These are phyloP conservation scores for Rhea americana DNA, from an alignment of 2,113 vertebrate genomes.

Conservation along the genomic window DNA sequence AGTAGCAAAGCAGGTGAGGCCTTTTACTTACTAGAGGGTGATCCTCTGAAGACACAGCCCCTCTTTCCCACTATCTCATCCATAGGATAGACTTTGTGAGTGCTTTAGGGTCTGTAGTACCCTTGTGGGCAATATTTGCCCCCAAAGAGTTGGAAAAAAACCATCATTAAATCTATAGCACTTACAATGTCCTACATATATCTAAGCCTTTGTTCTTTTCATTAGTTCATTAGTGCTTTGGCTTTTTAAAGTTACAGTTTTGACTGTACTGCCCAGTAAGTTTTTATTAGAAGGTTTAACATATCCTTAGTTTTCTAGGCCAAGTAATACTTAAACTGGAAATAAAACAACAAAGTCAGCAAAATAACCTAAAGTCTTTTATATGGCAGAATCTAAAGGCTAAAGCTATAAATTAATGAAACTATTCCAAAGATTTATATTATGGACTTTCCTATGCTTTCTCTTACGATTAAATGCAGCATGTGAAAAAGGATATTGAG, in stretches of 20 bases:
- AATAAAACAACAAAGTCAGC: slow-evolving; percentile 73
- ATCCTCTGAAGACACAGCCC: slow-evolving; percentile 55
- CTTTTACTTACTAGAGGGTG: slow-evolving; percentile 59
- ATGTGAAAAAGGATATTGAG: slow-evolving; percentile 86
- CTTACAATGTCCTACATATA: slow-evolving; percentile 38
- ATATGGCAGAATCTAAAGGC: slow-evolving; percentile 59
- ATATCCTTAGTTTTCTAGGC: slow-evolving; percentile 56
- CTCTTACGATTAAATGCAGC: slow-evolving; percentile 78
- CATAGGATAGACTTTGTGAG: slow-evolving; percentile 66
- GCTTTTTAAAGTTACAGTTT: slow-evolving; percentile 14
- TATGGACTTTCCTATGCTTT: slow-evolving; percentile 64
- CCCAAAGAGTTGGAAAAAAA: slow-evolving; percentile 40
- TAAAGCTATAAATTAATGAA: slow-evolving; percentile 58
- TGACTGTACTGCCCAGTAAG: not conserved
- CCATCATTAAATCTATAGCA: slow-evolving; percentile 23
- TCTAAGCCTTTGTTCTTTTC: not conserved
- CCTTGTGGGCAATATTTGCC: slow-evolving; percentile 53
- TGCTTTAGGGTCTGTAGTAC: slow-evolving; percentile 53
- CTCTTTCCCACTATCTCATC: slow-evolving; percentile 59
- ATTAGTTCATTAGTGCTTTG: not conserved
- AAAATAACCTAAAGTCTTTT: slow-evolving; percentile 61
- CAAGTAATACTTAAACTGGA: slow-evolving; percentile 56
- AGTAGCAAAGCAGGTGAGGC: slow-evolving; percentile 30
- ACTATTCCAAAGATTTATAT: slow-evolving; percentile 58
- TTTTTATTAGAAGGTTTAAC: slow-evolving; percentile 28